phyloP scores from a whole-genome alignment of 2,888 invertebrate species.

The Archips xylosteana region DNA sequence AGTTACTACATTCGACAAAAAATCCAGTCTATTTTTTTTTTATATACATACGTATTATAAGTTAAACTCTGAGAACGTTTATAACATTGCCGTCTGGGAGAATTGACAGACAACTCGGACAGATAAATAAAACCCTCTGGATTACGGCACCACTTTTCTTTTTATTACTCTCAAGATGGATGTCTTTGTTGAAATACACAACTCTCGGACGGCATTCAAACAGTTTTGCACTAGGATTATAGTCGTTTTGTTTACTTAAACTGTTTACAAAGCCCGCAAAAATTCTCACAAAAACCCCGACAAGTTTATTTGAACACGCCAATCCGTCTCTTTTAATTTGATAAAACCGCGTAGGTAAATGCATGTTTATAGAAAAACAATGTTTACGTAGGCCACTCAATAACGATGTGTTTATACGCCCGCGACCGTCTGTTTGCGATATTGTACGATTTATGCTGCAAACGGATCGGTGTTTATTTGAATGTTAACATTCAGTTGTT shows the following conservation, averaged over 20 bases:
- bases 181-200: background rate
- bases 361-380: slow-evolving; percentile 9
- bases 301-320: background rate
- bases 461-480: slow-evolving; percentile 23
- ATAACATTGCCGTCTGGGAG: background rate
- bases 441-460: slow-evolving; percentile 12
- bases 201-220: background rate
- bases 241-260: background rate
- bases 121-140: background rate
- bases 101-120: background rate
- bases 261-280: background rate
- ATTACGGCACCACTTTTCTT: background rate
- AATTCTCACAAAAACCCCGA: background rate
- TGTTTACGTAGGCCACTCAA: slow-evolving; percentile 14
- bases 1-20: no score
- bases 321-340: background rate
- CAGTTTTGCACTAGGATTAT: background rate
- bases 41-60: background rate
- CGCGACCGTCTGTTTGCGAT: slow-evolving; percentile 4
- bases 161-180: background rate
- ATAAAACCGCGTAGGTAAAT: slow-evolving; percentile 5
- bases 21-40: no score
- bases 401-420: slow-evolving; percentile 7
- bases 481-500: slow-evolving; percentile 13
- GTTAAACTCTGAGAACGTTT: background rate